Percentiles rank a stretch among this genome's conserved stretches.
Conservation (phyloP, 1,140 invertebrate genomes). For the Trinorchestia longiramus region DNA sequence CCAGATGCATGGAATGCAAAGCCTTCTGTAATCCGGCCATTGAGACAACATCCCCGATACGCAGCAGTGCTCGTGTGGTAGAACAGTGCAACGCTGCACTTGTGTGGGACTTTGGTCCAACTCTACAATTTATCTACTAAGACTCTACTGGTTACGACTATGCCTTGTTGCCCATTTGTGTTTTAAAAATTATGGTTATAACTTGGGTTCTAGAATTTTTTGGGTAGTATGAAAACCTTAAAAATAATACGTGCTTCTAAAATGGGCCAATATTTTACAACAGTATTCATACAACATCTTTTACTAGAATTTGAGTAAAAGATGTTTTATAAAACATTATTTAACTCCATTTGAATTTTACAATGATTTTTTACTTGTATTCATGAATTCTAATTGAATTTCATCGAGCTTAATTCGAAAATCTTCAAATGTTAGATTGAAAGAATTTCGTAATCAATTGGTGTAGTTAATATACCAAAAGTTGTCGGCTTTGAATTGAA, state of each 20-base stretch:
- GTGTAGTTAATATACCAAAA: neutral
- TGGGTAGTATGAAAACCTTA: neutral
- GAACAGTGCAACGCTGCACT: neutral
- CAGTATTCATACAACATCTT: neutral
- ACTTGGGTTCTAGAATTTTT: neutral
- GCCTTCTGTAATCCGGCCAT: conserved; percentile 3
- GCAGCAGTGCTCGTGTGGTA: neutral
- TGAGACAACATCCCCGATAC: conserved; percentile 5
- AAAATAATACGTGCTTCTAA: neutral
- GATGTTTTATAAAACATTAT: neutral
- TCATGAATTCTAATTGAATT: neutral
- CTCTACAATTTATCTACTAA: neutral
- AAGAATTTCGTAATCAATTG: neutral
- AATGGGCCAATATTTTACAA: neutral
- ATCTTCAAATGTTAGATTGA: neutral
- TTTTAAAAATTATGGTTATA: neutral
- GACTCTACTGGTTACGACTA: neutral
- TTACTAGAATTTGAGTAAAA: neutral
- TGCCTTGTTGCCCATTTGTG: neutral
- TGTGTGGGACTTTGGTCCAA: neutral
- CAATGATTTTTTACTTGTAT: neutral
- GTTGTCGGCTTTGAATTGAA: neutral
- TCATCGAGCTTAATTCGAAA: neutral
- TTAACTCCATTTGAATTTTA: neutral
- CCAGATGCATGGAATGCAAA: conserved; percentile 44